phyloP scores from a whole-genome alignment of 2,113 vertebrate genomes.

The Dicentrarchus labrax region DNA sequence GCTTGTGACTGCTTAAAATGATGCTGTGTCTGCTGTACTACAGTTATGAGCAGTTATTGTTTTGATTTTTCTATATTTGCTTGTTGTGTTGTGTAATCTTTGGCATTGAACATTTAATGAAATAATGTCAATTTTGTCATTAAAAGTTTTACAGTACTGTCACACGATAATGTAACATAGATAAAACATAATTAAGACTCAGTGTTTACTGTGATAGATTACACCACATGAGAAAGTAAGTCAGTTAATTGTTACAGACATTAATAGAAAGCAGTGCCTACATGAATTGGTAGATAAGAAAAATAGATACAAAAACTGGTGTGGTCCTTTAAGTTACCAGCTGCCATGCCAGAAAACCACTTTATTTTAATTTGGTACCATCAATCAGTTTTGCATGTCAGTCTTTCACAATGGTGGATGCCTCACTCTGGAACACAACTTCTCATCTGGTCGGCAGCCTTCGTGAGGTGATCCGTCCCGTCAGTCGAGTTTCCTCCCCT shows the following conservation, averaged over 20 bases:
- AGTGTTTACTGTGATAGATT: neutral
- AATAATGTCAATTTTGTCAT: no score
- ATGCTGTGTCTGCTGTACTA: neutral
- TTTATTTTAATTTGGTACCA: neutral
- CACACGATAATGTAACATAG: neutral
- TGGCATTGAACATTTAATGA: neutral
- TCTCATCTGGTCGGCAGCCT: constrained; percentile 40
- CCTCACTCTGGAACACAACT: constrained; percentile 5
- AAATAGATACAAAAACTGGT: neutral
- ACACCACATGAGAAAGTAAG: neutral
- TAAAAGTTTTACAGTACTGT: neutral
- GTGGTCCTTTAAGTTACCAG: neutral
- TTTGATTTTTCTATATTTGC: neutral
- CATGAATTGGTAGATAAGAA: neutral
- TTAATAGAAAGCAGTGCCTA: neutral
- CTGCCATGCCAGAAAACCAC: neutral
- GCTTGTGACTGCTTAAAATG: neutral
- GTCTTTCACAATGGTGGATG: constrained; percentile 2
- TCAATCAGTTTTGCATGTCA: neutral
- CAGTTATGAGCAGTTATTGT: no score
- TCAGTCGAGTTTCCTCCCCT: constrained; percentile 2
- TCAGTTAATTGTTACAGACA: no score
- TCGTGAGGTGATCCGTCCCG: neutral
- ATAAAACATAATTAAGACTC: neutral
- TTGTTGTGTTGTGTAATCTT: neutral